Evolutionary conservation across 2,113 vertebrate species (phyloP).

Genomic region (Rallus limicola): DNA sequence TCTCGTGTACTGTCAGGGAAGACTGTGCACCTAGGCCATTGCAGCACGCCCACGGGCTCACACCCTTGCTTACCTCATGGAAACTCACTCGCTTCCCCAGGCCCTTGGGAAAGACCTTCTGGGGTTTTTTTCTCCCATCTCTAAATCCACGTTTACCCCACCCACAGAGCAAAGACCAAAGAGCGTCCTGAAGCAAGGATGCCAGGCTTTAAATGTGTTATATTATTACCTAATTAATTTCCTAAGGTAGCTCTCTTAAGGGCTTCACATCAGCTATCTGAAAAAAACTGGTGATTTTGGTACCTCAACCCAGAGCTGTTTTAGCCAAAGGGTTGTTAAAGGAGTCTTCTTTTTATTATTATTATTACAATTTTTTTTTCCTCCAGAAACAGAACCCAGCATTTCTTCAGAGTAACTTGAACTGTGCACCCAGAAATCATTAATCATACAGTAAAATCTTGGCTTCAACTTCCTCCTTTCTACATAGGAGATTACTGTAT

Average conservation of each 20-base stretch:
- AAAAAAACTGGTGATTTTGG: not conserved
- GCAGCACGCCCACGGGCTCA: not conserved
- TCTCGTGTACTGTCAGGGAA: rapidly evolving
- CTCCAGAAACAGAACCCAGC: constrained; percentile 24
- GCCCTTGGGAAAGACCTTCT: not conserved
- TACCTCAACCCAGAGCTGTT: not conserved
- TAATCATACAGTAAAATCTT: constrained; percentile 27
- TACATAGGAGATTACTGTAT: not conserved
- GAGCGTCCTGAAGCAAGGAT: not conserved
- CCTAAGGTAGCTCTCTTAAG: not conserved
- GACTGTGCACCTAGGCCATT: rapidly evolving
- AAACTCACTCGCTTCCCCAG: not conserved
- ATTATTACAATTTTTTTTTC: not conserved
- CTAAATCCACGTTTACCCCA: not conserved
- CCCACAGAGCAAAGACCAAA: not conserved
- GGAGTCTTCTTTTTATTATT: not conserved
- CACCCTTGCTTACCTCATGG: not conserved
- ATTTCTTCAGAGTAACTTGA: constrained; percentile 9
- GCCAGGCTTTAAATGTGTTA: not conserved
- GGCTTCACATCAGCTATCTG: not conserved
- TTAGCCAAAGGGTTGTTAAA: not conserved
- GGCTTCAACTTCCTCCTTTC: not conserved
- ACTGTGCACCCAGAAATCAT: not conserved
- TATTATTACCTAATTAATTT: not conserved
- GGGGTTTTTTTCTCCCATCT: not conserved